These are phyloP conservation scores for Trichogramma evanescens DNA, from an alignment of 2,888 invertebrate species.

Conservation along the genomic window DNA sequence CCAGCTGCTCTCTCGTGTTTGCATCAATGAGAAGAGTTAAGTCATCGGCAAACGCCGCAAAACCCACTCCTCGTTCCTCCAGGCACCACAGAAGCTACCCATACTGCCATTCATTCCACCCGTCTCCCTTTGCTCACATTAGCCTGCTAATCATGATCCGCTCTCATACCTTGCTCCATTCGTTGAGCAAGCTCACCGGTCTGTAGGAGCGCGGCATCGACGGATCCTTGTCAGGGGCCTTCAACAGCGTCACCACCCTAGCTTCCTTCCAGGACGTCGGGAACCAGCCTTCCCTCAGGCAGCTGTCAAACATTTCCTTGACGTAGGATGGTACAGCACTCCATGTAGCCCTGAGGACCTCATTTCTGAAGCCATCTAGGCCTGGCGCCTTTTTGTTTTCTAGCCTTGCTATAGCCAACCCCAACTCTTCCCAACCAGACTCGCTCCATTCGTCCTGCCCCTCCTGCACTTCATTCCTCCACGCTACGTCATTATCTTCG, in stretches of 20 bases:
- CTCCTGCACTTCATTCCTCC: too few relatives aligned
- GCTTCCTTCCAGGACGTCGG: not conserved
- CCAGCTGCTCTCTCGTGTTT: too few relatives aligned
- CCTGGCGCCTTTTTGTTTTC: not conserved
- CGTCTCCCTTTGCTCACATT: not conserved
- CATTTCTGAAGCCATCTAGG: not conserved
- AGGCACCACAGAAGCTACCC: not conserved
- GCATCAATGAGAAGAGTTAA: too few relatives aligned
- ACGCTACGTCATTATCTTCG: not conserved
- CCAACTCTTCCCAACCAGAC: not conserved
- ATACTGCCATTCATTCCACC: constrained; percentile 5
- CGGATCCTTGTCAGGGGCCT: not conserved
- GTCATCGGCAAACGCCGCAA: too few relatives aligned
- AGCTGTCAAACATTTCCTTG: not conserved
- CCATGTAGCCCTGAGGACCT: not conserved
- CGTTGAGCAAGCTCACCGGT: constrained; percentile 5
- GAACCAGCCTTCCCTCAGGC: constrained; percentile 1
- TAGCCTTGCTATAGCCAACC: not conserved
- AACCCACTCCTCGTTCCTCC: too few relatives aligned
- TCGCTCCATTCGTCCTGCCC: not conserved
- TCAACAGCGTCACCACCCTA: not conserved
- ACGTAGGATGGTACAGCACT: not conserved
- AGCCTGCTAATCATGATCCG: not conserved
- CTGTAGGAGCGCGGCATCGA: not conserved
- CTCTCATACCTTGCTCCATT: constrained; percentile 5